phyloP scores from a whole-genome alignment of 2,113 vertebrate species.

The Delphinus delphis region DNA sequence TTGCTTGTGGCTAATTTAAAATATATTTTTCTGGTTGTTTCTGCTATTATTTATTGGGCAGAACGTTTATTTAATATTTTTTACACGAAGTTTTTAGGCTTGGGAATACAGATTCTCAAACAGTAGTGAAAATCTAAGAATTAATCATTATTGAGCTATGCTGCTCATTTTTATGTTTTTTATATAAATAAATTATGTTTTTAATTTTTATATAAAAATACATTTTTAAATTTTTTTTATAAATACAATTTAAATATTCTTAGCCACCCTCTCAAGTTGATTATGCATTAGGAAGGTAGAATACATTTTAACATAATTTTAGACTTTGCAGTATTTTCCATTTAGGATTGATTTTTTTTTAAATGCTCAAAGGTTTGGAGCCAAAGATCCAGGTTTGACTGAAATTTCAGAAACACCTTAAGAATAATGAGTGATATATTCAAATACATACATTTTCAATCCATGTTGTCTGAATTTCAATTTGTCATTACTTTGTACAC shows the following conservation, averaged over 20 bases:
- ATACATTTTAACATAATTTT: slow-evolving; percentile 2
- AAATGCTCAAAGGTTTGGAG: neutral
- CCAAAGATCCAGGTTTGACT: neutral
- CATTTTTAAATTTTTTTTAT: neutral
- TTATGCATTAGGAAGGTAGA: neutral
- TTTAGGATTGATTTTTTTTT: neutral
- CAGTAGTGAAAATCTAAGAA: neutral
- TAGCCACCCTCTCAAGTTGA: neutral
- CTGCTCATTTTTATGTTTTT: slow-evolving; percentile 1
- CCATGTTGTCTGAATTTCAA: neutral
- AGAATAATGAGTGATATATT: neutral
- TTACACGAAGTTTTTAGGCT: neutral
- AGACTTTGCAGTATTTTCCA: neutral
- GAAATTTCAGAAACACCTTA: neutral
- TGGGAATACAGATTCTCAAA: slow-evolving; percentile 29
- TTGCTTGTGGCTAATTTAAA: slow-evolving; percentile 9
- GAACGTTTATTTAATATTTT: slow-evolving; percentile 48
- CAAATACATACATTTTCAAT: neutral
- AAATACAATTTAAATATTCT: neutral
- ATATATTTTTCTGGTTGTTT: neutral
- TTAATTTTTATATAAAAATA: too few species aligned
- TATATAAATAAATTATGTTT: neutral
- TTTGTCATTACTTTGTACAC: neutral
- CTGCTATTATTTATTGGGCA: neutral
- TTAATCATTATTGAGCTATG: neutral